Conservation (phyloP, 2,888 invertebrate species). For the Gerosis bhagava region DNA sequence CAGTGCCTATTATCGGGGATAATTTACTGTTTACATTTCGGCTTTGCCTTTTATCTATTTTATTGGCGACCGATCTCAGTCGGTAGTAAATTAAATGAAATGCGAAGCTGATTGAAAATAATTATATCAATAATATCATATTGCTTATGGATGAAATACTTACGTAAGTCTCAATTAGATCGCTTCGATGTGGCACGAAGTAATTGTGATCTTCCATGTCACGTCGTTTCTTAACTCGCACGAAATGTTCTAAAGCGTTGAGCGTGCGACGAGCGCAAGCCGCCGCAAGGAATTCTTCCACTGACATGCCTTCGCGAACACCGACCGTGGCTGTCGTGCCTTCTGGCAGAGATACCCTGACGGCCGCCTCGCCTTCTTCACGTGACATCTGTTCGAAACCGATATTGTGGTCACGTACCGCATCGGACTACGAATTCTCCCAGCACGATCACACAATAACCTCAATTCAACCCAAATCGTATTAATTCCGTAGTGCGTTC, state of each 20-base stretch:
- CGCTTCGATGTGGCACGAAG: slow-evolving; percentile 97
- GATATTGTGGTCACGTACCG: slow-evolving; percentile 5
- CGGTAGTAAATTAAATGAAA: too few relatives aligned
- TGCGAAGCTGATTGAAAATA: too few relatives aligned
- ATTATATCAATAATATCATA: too few relatives aligned
- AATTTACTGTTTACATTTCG: too few relatives aligned
- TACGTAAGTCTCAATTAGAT: slow-evolving; percentile 97
- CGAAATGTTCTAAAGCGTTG: slow-evolving; percentile 97
- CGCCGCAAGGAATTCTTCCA: slow-evolving; percentile 96
- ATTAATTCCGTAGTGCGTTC: slow-evolving; percentile 10
- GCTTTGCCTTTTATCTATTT: too few relatives aligned
- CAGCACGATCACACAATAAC: not conserved
- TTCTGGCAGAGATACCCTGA: slow-evolving; percentile 95
- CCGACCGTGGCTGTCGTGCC: slow-evolving; percentile 91
- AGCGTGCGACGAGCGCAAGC: slow-evolving; percentile 96
- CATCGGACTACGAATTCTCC: not conserved
- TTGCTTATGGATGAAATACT: slow-evolving; percentile 74
- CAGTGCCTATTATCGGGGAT: too few relatives aligned
- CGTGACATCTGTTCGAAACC: slow-evolving; percentile 88
- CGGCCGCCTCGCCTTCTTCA: slow-evolving; percentile 93
- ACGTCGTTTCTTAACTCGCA: slow-evolving; percentile 95
- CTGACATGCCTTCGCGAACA: slow-evolving; percentile 95
- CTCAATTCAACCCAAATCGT: slow-evolving; percentile 6
- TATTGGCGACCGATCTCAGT: too few relatives aligned
- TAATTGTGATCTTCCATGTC: slow-evolving; percentile 98